Evolutionary conservation across 2,888 invertebrate species (phyloP), one percentile per base, ranked within the genome.

Genomic region (Metallyticus violacea): DNA sequence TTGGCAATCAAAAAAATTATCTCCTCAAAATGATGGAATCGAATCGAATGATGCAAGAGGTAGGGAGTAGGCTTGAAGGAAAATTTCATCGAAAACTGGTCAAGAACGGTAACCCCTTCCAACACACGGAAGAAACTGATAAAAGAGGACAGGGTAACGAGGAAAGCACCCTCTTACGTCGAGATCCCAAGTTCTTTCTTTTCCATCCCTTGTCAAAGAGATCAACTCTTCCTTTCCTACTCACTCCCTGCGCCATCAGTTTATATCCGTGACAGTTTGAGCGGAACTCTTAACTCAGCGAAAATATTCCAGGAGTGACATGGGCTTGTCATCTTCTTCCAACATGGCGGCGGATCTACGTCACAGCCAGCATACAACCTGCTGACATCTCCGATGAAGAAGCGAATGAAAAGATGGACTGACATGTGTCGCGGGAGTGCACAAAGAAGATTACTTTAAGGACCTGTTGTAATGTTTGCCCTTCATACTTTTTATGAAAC

Each of bases 251-350:
- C 28, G 27, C 77, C 87, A 87, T 87, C 87, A 86, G 87, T 87
- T 87, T 87, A 83, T 27, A 77, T 83, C 83, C 77, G 85, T 85
- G 87, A 88, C 88, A 87, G 88, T 85, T 86, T 85, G 86, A 88
- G 87, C 87, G 87, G 81, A 85, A 87, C 87, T 86, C 88, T 87
- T 87, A 86, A 88, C 88, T 88, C 87, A 84, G 87, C 88, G 86
- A 86, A 86, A 87, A 88, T 86, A 88, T 86, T 85, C 85, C 79
- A 84, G 79, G 86, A 86, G 82, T 88, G 88, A 85, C 81, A 62
- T 85, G 87, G 26, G 29, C 85, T 78, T 85, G 85, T 85, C 85
- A 77, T 29, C 29, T 85, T 29, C 29, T 78, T 78, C 77, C 28
- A 85, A 85, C 77, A 85, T 77, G 77, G 82, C 76, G 82, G 40